Conservation (phyloP, 2,797 vertebrate species). For the Lemur catta region DNA sequence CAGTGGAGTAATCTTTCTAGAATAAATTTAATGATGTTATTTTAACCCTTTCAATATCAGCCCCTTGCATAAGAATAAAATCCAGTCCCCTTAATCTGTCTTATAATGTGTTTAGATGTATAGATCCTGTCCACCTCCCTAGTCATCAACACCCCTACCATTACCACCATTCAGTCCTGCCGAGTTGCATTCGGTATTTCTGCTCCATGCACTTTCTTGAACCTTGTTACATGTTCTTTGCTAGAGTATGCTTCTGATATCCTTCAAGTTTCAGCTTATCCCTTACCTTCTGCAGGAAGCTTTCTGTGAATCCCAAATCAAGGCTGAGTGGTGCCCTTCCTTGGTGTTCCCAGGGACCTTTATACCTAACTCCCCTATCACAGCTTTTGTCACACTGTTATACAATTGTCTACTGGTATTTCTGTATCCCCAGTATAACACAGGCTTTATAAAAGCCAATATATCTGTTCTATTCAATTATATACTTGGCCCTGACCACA, state of each 20-base stretch:
- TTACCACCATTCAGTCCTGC: not conserved
- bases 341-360: not conserved
- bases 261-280: not conserved
- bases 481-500: not conserved
- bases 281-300: not conserved
- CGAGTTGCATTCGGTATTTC: not conserved
- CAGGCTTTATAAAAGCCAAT: not conserved
- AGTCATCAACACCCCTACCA: not conserved
- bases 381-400: not conserved
- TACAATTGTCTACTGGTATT: not conserved
- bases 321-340: not conserved
- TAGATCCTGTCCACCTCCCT: too few species aligned
- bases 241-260: not conserved
- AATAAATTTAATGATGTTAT: not conserved
- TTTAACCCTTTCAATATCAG: not conserved
- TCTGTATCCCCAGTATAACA: not conserved
- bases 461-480: not conserved
- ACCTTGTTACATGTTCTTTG: not conserved
- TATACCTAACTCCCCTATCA: not conserved
- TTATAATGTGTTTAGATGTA: not conserved
- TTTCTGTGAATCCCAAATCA: not conserved
- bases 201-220: not conserved
- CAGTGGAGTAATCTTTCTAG: not conserved
- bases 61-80: not conserved
- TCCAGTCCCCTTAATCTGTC: not conserved